These are phyloP conservation scores for Hemichromis elongatus DNA, from an alignment of 2,113 vertebrate species.

Conservation along the genomic window DNA sequence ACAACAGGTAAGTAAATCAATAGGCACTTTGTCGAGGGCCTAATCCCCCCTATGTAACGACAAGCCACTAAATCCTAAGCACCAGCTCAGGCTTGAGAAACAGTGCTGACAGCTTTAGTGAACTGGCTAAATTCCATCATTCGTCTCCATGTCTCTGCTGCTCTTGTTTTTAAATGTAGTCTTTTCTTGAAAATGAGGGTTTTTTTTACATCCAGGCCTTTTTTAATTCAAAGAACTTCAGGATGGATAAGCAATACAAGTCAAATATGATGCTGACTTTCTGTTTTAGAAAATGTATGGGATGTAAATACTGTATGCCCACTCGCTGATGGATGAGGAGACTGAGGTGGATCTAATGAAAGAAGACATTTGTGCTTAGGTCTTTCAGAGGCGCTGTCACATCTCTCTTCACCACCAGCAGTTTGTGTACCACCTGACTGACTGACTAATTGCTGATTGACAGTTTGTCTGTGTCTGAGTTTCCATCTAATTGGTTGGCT, in stretches of 20 bases:
- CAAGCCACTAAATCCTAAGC: constrained; percentile 52
- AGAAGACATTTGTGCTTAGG: constrained; percentile 58
- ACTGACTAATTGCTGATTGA: constrained; percentile 18
- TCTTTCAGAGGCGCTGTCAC: neutral
- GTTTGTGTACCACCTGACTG: neutral
- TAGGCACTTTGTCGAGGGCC: neutral
- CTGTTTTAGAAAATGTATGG: neutral
- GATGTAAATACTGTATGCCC: neutral
- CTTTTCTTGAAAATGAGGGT: neutral
- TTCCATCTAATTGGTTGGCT: constrained; percentile 26
- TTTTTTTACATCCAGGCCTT: too few species aligned
- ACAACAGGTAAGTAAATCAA: constrained; percentile 42
- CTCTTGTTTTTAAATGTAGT: neutral
- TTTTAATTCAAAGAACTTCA: neutral
- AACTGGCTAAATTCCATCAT: constrained; percentile 5
- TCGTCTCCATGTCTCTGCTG: neutral
- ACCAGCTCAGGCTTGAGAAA: constrained; percentile 35
- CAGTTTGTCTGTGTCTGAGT: constrained; percentile 15
- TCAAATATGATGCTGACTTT: neutral
- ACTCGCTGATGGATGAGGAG: neutral
- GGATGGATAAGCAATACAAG: neutral
- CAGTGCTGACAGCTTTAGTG: constrained; percentile 1
- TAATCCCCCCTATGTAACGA: constrained; percentile 42
- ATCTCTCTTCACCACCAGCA: constrained; percentile 59
- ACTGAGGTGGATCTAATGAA: neutral